Conservation (phyloP, 2,888 invertebrate genomes). For the Dendrolimus pini region DNA sequence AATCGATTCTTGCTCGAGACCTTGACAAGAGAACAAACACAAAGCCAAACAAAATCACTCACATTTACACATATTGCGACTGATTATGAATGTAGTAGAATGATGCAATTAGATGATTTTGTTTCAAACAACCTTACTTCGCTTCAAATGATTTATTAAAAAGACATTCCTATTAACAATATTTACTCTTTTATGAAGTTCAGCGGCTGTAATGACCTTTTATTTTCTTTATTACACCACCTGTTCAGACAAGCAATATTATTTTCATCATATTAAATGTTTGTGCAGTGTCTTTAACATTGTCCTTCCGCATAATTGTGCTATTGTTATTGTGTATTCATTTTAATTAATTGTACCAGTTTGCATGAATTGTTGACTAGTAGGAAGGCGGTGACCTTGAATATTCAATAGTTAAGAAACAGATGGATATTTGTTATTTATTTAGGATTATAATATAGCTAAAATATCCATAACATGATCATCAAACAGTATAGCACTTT, state of each 20-base stretch:
- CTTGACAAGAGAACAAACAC: no score
- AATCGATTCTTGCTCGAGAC: no score
- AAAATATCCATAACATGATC: no score
- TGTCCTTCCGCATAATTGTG: not conserved
- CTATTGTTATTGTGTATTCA: not conserved
- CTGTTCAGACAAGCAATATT: not conserved
- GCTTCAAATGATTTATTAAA: not conserved
- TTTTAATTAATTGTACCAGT: not conserved
- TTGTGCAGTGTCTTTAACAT: not conserved
- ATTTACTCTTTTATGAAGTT: not conserved
- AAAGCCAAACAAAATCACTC: no score
- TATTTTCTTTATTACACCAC: not conserved
- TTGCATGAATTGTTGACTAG: not conserved
- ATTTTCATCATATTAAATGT: not conserved
- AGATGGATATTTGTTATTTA: slow-evolving; percentile 35
- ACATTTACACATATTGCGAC: no score
- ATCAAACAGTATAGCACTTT: no score
- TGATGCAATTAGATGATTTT: not conserved
- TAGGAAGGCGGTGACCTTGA: slow-evolving; percentile 37
- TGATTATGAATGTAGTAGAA: no score
- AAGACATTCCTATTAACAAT: not conserved
- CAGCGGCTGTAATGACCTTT: not conserved
- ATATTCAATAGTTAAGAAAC: slow-evolving; percentile 40
- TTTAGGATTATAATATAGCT: slow-evolving; percentile 13
- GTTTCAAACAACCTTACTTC: not conserved